Base-by-base conservation (phyloP, 2,888 invertebrate genomes). In the Pseudanteris insignis region DNA sequence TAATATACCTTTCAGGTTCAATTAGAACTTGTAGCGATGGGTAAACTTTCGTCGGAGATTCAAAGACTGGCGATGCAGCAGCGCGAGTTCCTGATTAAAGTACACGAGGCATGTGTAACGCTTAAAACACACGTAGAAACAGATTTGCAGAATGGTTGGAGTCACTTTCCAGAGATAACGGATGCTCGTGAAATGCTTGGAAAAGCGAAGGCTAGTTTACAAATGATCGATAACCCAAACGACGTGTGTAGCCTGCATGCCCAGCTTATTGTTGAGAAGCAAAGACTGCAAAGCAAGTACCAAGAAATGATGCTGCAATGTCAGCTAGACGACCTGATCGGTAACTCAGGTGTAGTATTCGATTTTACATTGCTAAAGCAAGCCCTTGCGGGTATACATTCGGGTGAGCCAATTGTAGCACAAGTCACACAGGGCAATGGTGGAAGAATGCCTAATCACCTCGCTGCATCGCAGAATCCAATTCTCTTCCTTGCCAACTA, bases 51-150 rank as follows among this genome's bases (percentile, higher is more conserved):
- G 64, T 82, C 85, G 65, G 88, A 89, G 74, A 86, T 89, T 63
- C 88, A 90, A 80, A 85, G 88, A 74, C 81, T 89, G 72, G 86
- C 86, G 55, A 82, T 85, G 79, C 87, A 88, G 71, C 89, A 89
- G 77, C 84, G 89, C 67, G 87, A 89, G 72, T 89, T 89, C 77
- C 79, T 89, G 64, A 83, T 89, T 61, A 88, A 89, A 75, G 86
- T 90, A 37, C 82, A 89, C 61, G 90, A 90, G 75, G 88, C 89
- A 26, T 88, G 89, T 78, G 86, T 88, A 34, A 87, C 88, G 55
- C 79, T 90, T 36, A 90, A 90, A 76, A 86, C 88, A 53, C 88
- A 89, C 79, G 87, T 90, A 38, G 90, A 90, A 79, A 86, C 88
- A 37, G 89, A 90, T 75, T 82, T 90, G 66, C 86, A 87, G 63